Base-by-base conservation (phyloP, 1,140 invertebrate species). In the Pararge aegeria region DNA sequence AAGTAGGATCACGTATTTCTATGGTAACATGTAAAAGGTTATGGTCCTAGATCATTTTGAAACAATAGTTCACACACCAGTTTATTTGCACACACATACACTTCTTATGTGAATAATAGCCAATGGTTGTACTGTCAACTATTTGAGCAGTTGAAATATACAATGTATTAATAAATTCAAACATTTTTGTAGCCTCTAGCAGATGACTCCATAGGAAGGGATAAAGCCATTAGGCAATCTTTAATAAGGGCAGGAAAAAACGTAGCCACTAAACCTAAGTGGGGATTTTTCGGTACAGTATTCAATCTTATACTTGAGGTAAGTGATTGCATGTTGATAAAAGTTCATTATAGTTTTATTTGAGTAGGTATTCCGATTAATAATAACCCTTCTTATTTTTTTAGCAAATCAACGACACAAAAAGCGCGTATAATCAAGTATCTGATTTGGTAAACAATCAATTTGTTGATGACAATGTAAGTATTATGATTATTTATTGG, bases 321-420 rank as follows among this genome's bases (percentile, higher is more conserved):
- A 75, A 75, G 16, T 18, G n/a, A n/a, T n/a, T n/a, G n/a, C n/a
- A n/a, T n/a, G n/a, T n/a, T n/a, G n/a, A n/a, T n/a, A n/a, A n/a
- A n/a, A n/a, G n/a, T n/a, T n/a, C n/a, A n/a, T n/a, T n/a, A n/a
- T n/a, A n/a, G n/a, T n/a, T n/a, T n/a, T n/a, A n/a, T n/a, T n/a
- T n/a, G n/a, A n/a, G n/a, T n/a, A n/a, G n/a, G n/a, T 16, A 16
- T n/a, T 65, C 20, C 3, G 4, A 34, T 1, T 12, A 10, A 7
- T n/a, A 12, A 34, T 12, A 12, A 34, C 2, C n/a, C 10, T 34
- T 34, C 3, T n/a, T 3, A 12, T 34, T 34, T 61, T 90, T 90
- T 67, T 81, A 91, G 90, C 89, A 91, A 91, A 76, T 85, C 20
- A 91, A 91, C 67, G 90, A 91, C 44, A 91, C 90, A 2, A 90